These are phyloP conservation scores for Helostoma temminkii DNA, from an alignment of 2,797 vertebrate genomes.

Conservation along the genomic window DNA sequence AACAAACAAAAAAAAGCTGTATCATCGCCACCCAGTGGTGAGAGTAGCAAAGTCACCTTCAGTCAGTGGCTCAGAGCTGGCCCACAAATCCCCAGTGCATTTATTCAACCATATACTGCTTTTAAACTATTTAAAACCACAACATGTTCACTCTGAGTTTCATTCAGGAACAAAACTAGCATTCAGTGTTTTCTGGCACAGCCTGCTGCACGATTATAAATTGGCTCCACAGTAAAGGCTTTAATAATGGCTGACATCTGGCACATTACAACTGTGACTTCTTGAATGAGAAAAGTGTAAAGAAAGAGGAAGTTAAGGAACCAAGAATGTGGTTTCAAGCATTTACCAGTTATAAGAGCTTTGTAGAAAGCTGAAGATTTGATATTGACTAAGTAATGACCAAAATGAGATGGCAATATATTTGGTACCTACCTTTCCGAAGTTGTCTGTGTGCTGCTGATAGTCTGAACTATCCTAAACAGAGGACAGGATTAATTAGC, in stretches of 20 bases:
- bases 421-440: slow-evolving; percentile 90
- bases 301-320: slow-evolving; percentile 25
- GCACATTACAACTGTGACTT: too few relatives aligned
- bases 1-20: background rate
- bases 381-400: background rate
- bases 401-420: background rate
- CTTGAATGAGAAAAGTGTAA: too few relatives aligned
- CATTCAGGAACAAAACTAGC: slow-evolving; percentile 60
- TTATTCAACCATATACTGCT: slow-evolving; percentile 55
- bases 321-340: background rate
- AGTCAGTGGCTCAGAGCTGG: slow-evolving; percentile 1
- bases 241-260: slow-evolving; percentile 52
- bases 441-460: slow-evolving; percentile 95
- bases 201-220: too few relatives aligned
- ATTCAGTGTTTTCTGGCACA: slow-evolving; percentile 66
- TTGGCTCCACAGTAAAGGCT: slow-evolving; percentile 6
- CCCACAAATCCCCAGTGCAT: slow-evolving; percentile 12
- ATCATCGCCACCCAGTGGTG: slow-evolving; percentile 55
- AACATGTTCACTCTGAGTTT: slow-evolving; percentile 49
- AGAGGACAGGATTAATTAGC: slow-evolving; percentile 24
- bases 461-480: slow-evolving; percentile 93
- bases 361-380: background rate
- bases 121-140: slow-evolving; percentile 42
- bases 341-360: background rate
- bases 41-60: background rate